Percentiles rank a stretch among this genome's conserved stretches.
Evolutionary conservation across 2,888 invertebrate genomes (phyloP).

Genomic region (Agonopterix alstromeriana): DNA sequence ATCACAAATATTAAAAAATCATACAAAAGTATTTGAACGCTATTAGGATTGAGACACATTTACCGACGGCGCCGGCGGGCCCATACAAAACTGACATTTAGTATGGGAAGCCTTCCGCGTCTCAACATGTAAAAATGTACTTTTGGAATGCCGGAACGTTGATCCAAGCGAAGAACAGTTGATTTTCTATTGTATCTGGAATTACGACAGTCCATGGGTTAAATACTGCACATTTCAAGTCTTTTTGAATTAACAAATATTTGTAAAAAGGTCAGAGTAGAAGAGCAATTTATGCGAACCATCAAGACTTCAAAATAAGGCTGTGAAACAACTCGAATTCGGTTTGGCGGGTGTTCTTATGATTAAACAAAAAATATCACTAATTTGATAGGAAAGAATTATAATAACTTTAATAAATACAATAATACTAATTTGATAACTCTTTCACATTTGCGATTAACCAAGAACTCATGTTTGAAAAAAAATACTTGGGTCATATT

Average conservation of each 20-base stretch:
- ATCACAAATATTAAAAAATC: neutral
- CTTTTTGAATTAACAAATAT: too few species aligned
- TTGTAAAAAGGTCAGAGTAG: conserved; percentile 37
- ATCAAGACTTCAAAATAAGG: conserved; percentile 65
- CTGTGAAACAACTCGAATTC: conserved; percentile 68
- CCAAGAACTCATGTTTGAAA: too few species aligned
- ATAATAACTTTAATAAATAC: conserved; percentile 2
- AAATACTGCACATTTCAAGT: too few species aligned
- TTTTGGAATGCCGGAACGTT: neutral
- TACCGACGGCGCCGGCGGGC: too few species aligned
- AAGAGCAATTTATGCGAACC: conserved; percentile 34
- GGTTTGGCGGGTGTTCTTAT: conserved; percentile 42
- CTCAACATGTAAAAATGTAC: neutral
- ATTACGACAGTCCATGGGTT: neutral
- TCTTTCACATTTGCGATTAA: conserved; percentile 1
- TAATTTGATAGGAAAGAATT: conserved; percentile 18
- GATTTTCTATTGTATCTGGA: too few species aligned
- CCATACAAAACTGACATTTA: too few species aligned
- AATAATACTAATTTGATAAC: neutral
- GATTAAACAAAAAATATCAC: conserved; percentile 24
- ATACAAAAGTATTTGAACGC: neutral
- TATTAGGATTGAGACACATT: too few species aligned
- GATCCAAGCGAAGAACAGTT: too few species aligned
- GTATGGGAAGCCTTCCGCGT: too few species aligned
- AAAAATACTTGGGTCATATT: too few species aligned